A percentile compares a stretch with the other conserved stretches of the same genome.
Evolutionary conservation across 2,888 invertebrate genomes (phyloP).

Genomic region (Gnatocerus cornutus): DNA sequence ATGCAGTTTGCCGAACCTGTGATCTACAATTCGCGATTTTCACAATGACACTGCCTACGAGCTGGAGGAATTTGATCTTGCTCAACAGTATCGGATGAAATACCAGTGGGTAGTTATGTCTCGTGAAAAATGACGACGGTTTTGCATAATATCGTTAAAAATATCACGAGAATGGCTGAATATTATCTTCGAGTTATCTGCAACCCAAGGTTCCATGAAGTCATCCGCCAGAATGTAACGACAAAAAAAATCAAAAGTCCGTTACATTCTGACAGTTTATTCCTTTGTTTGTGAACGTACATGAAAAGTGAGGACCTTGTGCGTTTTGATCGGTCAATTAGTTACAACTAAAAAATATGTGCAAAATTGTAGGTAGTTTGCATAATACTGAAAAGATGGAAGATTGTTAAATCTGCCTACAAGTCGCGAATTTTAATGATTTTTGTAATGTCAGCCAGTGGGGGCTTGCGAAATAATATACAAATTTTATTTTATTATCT

Average conservation of each 20-base stretch:
- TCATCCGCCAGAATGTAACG: constrained; percentile 14
- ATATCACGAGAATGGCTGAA: constrained; percentile 7
- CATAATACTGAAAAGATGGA: not conserved
- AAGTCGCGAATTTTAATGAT: not conserved
- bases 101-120: constrained; percentile 21
- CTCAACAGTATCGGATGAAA: constrained; percentile 20
- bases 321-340: constrained; percentile 6
- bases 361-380: not conserved
- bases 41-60: constrained; percentile 29
- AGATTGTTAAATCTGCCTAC: not conserved
- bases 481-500: too few species aligned
- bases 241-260: constrained; percentile 1
- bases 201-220: constrained; percentile 27
- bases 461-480: too few species aligned
- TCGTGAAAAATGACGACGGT: constrained; percentile 24
- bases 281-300: constrained; percentile 1
- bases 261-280: constrained; percentile 9
- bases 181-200: constrained; percentile 22
- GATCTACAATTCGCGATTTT: constrained; percentile 22
- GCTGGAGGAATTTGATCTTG: constrained; percentile 33
- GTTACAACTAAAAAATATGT: not conserved
- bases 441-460: not conserved
- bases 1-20: constrained; percentile 15
- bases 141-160: constrained; percentile 25
- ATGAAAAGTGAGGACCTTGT: constrained; percentile 2